Percentiles rank a stretch among this genome's conserved stretches.
phyloP scores from a whole-genome alignment of 2,797 vertebrate genomes.

The Molossus molossus region DNA sequence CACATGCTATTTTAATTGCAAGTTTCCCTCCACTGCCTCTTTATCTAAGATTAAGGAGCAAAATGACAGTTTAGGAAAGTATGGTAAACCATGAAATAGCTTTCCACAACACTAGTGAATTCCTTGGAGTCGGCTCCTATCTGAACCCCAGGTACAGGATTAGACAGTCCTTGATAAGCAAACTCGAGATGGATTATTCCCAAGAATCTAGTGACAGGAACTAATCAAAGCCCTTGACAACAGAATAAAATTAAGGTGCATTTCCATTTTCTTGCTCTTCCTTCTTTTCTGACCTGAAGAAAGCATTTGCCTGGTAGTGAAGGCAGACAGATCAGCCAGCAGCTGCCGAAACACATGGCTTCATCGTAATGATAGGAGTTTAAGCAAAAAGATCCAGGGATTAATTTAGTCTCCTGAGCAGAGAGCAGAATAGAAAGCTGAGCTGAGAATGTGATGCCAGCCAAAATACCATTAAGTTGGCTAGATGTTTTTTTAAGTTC shows the following conservation, averaged over 20 bases:
- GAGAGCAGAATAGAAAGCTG: slow-evolving; percentile 13
- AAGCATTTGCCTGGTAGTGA: slow-evolving; percentile 64
- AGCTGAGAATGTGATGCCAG: not conserved
- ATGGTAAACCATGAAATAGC: not conserved
- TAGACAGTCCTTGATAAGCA: slow-evolving; percentile 77
- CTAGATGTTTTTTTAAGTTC: slow-evolving; percentile 22
- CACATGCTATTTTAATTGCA: slow-evolving; percentile 58
- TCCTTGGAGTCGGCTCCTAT: slow-evolving; percentile 49
- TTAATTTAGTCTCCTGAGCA: slow-evolving; percentile 53
- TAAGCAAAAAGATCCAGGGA: slow-evolving; percentile 40
- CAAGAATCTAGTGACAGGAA: slow-evolving; percentile 78
- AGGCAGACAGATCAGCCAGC: slow-evolving; percentile 33
- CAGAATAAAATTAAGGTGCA: slow-evolving; percentile 81
- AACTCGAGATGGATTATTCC: slow-evolving; percentile 81
- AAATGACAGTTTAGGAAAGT: not conserved
- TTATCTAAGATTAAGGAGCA: slow-evolving; percentile 32
- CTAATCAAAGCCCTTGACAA: slow-evolving; percentile 79
- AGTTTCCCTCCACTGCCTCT: slow-evolving; percentile 49
- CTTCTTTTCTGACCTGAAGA: slow-evolving; percentile 74
- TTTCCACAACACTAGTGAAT: slow-evolving; percentile 73
- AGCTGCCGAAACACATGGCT: slow-evolving; percentile 37
- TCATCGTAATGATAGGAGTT: not conserved
- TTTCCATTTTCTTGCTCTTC: slow-evolving; percentile 62
- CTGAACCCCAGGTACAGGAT: slow-evolving; percentile 68
- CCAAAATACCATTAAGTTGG: slow-evolving; percentile 33